Base-by-base conservation (phyloP, 2,113 vertebrate genomes). In the Hemicordylus capensis region DNA sequence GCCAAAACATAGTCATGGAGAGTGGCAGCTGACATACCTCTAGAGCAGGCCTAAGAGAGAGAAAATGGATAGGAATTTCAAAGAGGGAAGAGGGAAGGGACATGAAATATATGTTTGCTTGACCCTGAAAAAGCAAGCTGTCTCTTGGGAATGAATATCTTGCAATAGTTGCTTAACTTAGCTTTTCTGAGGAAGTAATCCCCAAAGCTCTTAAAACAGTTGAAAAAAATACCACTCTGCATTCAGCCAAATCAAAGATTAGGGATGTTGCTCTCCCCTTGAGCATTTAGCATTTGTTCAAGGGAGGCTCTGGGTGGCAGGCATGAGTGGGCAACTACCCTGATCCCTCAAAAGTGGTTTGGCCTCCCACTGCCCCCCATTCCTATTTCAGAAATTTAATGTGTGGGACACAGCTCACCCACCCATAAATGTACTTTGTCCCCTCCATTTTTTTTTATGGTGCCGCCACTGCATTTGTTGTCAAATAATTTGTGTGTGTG, bases 81-180 rank as follows among this genome's bases (percentile, higher is more conserved):
- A 42, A 34, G 28, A 70, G 56, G 42, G 20, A 44, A 42, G n/a
- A 31, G 14, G 42, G 89, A 76, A 86, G 86, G 74, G 31, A 56
- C 1, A n/a, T 37, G 39, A 63, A 79, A 85, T 81, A 70, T 24
- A 59, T 82, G 19, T 92, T 88, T 91, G 78, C 51, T 86, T 85
- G 54, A 81, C 86, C 85, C 91, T 93, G 90, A 87, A 83, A 95
- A 95, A 85, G 39, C 61, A 88, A 67, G 39, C 89, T 84, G 70
- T 85, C 93, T 92, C 56, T 64, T 87, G 86, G 73, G 87, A 92
- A 90, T 88, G 67, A 81, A 86, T 84, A 39, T 84, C 59, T 77
- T 80, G 48, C 73, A 84, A 90, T 34, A 83, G 88, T 79, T 89
- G 90, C 26, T 93, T 88, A 87, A 42, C 75, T 90, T 87, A 88